Evolutionary conservation across 2,797 vertebrate genomes (phyloP).

Genomic region (Pempheris klunzingeri): DNA sequence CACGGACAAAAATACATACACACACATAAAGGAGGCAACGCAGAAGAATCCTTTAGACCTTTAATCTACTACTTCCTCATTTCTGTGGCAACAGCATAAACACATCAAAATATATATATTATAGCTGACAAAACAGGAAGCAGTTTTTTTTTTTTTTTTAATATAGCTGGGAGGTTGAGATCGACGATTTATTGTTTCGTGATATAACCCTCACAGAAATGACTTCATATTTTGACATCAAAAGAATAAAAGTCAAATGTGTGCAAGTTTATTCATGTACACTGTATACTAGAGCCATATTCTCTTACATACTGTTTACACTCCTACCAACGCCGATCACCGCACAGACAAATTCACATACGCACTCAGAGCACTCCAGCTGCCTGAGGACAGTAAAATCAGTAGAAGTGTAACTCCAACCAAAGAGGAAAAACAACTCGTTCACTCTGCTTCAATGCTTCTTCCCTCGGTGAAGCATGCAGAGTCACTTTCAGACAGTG

Average conservation of each 20-base stretch:
- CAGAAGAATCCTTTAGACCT: conserved; percentile 34
- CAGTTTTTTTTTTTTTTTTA: too few species aligned
- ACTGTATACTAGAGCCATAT: conserved; percentile 12
- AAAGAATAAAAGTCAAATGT: conserved; percentile 2
- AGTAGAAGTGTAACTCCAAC: conserved; percentile 48
- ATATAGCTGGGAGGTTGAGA: background rate
- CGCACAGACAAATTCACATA: conserved; percentile 16
- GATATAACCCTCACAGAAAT: background rate
- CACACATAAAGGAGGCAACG: conserved; percentile 18
- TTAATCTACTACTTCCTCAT: conserved; percentile 29
- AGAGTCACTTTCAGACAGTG: conserved; percentile 51
- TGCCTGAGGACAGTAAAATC: conserved; percentile 51
- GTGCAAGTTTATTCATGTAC: conserved; percentile 15
- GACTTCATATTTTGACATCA: background rate
- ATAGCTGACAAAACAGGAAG: background rate
- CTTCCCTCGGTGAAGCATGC: conserved; percentile 35
- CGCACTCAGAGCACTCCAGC: conserved; percentile 24
- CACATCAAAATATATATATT: background rate
- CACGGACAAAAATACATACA: conserved; percentile 57
- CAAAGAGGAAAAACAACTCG: conserved; percentile 46
- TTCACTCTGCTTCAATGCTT: conserved; percentile 43
- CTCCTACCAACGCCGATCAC: background rate
- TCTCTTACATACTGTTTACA: conserved; percentile 10
- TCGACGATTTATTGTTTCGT: background rate
- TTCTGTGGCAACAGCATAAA: conserved; percentile 21